These are phyloP conservation scores for Caenorhabditis becei DNA, from an alignment of 2,888 invertebrate genomes.

Conservation along the genomic window DNA sequence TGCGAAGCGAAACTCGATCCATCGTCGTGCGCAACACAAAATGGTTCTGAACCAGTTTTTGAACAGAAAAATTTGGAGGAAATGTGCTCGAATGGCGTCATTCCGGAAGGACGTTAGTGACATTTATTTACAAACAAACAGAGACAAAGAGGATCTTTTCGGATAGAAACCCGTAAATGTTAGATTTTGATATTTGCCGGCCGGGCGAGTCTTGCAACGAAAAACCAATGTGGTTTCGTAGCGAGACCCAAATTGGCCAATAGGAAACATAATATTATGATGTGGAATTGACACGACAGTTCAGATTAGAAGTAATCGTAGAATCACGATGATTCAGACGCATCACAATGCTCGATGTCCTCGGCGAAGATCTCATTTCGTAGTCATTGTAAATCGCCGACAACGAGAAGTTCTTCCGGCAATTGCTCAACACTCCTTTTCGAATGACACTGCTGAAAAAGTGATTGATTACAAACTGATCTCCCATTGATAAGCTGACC, in stretches of 20 bases:
- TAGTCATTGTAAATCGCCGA: constrained; percentile 75
- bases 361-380: constrained; percentile 67
- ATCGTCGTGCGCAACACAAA: constrained; percentile 51
- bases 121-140: constrained; percentile 52
- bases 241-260: too few relatives aligned
- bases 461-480: not conserved
- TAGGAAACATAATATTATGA: constrained; percentile 8
- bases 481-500: constrained; percentile 38
- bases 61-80: constrained; percentile 15
- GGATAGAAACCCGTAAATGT: constrained; percentile 22
- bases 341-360: constrained; percentile 45
- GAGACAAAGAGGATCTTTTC: constrained; percentile 17
- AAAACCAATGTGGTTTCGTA: too few relatives aligned
- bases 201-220: too few relatives aligned
- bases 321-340: constrained; percentile 57
- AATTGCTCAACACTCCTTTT: constrained; percentile 69
- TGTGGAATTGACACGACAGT: constrained; percentile 50
- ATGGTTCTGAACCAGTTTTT: constrained; percentile 37
- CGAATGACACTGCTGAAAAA: constrained; percentile 73
- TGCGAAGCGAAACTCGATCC: constrained; percentile 55
- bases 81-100: constrained; percentile 38
- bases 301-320: constrained; percentile 54
- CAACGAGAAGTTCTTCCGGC: constrained; percentile 68
- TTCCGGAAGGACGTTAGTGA: not conserved
- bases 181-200: too few relatives aligned